Base-by-base conservation (phyloP, 2,113 vertebrate species). In the Cyrtonyx montezumae region DNA sequence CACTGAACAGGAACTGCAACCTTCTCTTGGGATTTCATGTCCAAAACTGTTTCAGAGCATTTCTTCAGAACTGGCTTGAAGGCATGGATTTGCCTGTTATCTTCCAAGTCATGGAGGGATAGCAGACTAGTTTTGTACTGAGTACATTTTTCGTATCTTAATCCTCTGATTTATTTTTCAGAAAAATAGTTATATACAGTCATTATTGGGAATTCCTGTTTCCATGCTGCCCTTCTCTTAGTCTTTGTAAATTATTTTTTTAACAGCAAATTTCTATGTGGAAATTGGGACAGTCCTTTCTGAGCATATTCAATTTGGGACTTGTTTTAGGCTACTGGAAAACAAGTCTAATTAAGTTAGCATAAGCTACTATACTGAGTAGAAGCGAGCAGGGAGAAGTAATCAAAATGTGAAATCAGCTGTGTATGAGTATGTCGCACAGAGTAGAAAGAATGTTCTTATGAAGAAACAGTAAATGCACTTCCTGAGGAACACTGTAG, bases 1-100 rank as follows among this genome's bases (percentile, higher is more conserved):
- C 66, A 91, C 56, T 87, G 90, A 95, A 82, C 18, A 92, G 91
- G 80, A 87, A 92, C 53, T 36, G 48, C 53, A 58, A 48, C n/a
- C 79, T 82, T 84, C 87, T 89, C 86, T 2, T 6, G 67, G 84
- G 88, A 84, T 91, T 95, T 88, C 36, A 28, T 87, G 36, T 68
- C 56, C n/a, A 61, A 87, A 91, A 10, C 77, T 91, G 42, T 88
- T 71, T 53, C 66, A 76, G 42, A 87, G 34, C 62, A 75, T 62
- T 78, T 88, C 26, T 74, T 91, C 85, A 74, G 2, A 76, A 48
- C 51, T 79, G 83, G 68, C 73, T 83, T 67, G 58, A 89, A 94
- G 18, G 53, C 45, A 75, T 62, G 66, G 45, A 80, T 71, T 93
- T 87, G 25, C 86, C 69, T 91, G 56, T 73, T 88, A 53, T 79